A percentile compares a stretch with the other conserved stretches of the same genome.
Conservation (phyloP, 2,888 invertebrate species). For the Apantesis nais region DNA sequence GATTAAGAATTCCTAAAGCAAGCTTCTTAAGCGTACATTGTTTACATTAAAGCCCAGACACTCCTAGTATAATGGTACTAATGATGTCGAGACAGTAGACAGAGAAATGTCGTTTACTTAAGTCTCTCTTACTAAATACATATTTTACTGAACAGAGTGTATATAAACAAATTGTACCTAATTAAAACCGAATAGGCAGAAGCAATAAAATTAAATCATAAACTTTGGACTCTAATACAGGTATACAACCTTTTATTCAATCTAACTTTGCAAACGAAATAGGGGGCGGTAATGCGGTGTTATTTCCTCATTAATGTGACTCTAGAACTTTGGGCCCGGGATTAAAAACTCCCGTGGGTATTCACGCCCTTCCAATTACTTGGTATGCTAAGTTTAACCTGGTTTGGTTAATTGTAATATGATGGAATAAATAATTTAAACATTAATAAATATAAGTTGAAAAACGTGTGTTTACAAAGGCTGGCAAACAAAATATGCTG, state of each 20-base stretch:
- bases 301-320: slow-evolving; percentile 81
- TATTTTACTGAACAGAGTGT: not conserved
- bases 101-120: not conserved
- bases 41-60: no score
- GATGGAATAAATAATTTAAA: not conserved
- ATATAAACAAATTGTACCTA: slow-evolving; percentile 16
- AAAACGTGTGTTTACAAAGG: no score
- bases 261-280: slow-evolving; percentile 78
- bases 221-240: slow-evolving; percentile 69
- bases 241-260: slow-evolving; percentile 79
- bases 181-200: slow-evolving; percentile 43
- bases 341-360: slow-evolving; percentile 79
- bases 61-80: not conserved
- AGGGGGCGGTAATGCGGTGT: slow-evolving; percentile 75
- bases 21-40: no score
- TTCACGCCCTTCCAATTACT: slow-evolving; percentile 69
- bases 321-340: slow-evolving; percentile 67
- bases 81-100: not conserved
- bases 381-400: slow-evolving; percentile 21
- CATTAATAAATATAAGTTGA: not conserved
- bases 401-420: slow-evolving; percentile 23
- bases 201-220: slow-evolving; percentile 74
- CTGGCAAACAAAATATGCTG: no score
- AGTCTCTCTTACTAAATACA: not conserved
- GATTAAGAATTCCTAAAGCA: not conserved